Evolutionary conservation across 2,113 vertebrate species (phyloP).

Genomic region (Petrocephalus zakoni): DNA sequence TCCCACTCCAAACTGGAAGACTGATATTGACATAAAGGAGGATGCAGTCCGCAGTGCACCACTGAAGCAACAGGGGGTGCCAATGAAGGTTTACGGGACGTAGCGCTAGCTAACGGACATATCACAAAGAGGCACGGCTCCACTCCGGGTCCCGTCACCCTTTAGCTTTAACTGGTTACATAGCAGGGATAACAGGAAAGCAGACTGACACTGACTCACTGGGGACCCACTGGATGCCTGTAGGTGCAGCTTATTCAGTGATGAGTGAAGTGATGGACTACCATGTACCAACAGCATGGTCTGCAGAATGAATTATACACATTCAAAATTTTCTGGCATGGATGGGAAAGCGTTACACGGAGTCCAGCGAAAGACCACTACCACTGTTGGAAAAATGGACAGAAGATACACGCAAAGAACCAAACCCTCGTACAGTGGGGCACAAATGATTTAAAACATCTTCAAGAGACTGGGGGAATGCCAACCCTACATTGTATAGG

Average conservation of each 20-base stretch:
- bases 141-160: not conserved
- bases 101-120: not conserved
- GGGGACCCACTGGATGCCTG: not conserved
- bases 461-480: not conserved
- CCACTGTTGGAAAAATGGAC: not conserved
- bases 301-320: not conserved
- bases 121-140: not conserved
- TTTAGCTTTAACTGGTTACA: not conserved
- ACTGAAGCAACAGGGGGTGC: not conserved
- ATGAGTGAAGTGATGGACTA: not conserved
- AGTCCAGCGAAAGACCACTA: not conserved
- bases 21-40: slow-evolving; percentile 11
- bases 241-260: not conserved
- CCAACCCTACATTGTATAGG: not conserved
- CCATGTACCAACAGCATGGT: not conserved
- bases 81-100: slow-evolving; percentile 5
- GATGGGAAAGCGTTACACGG: not conserved
- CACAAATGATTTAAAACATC: too few relatives aligned
- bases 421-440: not conserved
- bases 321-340: not conserved
- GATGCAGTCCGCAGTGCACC: not conserved
- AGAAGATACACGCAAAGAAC: not conserved
- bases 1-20: slow-evolving; percentile 12
- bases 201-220: not conserved
- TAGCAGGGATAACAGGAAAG: not conserved